Conservation (phyloP, 2,797 vertebrate species). For the Chelonia mydas region DNA sequence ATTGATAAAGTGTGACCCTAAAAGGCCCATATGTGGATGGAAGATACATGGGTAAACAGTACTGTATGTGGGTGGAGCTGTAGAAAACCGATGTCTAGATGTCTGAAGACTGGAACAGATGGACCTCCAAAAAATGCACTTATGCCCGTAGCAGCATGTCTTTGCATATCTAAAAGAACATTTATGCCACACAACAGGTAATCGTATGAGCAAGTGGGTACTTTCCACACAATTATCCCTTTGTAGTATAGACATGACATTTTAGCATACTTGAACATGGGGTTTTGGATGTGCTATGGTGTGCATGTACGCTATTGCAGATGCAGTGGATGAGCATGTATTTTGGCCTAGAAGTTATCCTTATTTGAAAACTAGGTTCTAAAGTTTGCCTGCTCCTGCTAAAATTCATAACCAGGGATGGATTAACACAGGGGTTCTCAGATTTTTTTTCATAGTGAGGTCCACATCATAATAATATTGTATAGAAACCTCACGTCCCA, state of each 20-base stretch:
- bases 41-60: not conserved
- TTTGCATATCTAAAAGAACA: not conserved
- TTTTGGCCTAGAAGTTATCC: not conserved
- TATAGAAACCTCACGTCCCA: not conserved
- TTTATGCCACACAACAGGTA: not conserved
- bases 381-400: not conserved
- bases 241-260: not conserved
- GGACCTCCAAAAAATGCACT: not conserved
- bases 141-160: not conserved
- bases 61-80: not conserved
- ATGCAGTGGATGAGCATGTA: not conserved
- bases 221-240: not conserved
- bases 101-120: not conserved
- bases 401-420: not conserved
- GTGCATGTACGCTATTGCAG: not conserved
- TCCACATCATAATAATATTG: constrained; percentile 26
- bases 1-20: not conserved
- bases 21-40: not conserved
- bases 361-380: constrained; percentile 23
- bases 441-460: not conserved
- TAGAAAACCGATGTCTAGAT: not conserved
- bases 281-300: not conserved
- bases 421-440: not conserved
- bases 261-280: not conserved
- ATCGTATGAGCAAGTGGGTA: not conserved